Percentiles rank a stretch among this genome's conserved stretches.
Evolutionary conservation across 2,797 vertebrate species (phyloP).

Genomic region (Onychomys arenicola): DNA sequence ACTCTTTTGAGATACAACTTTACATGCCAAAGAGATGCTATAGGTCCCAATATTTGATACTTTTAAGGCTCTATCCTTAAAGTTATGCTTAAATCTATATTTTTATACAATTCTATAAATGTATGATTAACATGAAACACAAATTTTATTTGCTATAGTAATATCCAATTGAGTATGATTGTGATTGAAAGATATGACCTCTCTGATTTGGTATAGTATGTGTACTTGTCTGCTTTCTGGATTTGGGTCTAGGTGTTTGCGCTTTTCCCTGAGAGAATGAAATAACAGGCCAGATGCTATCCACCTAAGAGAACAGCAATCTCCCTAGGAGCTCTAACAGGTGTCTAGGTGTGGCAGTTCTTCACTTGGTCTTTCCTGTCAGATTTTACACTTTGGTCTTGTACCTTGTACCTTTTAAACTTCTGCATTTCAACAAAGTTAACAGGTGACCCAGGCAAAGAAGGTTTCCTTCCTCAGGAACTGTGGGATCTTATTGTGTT

Average conservation of each 20-base stretch:
- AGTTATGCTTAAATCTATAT: constrained; percentile 11
- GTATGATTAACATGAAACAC: not conserved
- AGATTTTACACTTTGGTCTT: not conserved
- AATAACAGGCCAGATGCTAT: not conserved
- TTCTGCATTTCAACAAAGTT: not conserved
- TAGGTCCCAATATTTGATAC: not conserved
- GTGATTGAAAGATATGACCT: constrained; percentile 9
- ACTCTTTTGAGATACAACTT: constrained; percentile 1
- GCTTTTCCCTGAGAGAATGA: not conserved
- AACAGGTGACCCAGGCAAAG: not conserved
- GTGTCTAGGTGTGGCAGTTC: not conserved
- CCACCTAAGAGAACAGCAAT: not conserved
- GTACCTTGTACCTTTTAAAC: not conserved
- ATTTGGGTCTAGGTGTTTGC: not conserved
- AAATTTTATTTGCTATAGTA: not conserved
- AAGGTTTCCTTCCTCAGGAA: not conserved
- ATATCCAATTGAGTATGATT: not conserved
- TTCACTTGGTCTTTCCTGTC: not conserved
- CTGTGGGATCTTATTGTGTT: not conserved
- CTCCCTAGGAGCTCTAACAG: not conserved
- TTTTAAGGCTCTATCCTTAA: not conserved
- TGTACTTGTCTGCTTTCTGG: not conserved
- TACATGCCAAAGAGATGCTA: not conserved
- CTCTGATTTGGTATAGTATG: not conserved
- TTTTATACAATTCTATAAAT: not conserved